A percentile compares a stretch with the other conserved stretches of the same genome.
Conservation (phyloP, 2,888 invertebrate genomes). For the Nysson spinosus region DNA sequence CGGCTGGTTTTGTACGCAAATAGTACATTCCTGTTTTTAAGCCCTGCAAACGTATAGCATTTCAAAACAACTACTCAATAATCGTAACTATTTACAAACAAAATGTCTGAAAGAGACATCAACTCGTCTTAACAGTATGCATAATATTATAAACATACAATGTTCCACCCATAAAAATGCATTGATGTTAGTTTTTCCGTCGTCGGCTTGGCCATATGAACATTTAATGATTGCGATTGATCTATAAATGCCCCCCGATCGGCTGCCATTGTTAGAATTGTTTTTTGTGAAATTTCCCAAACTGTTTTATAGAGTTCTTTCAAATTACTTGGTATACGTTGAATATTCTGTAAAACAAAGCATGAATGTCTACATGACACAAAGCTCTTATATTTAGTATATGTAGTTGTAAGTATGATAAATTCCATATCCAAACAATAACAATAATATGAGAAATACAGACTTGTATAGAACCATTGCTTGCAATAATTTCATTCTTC, state of each 20-base stretch:
- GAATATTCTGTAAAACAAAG: conserved; percentile 82
- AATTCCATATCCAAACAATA: too few relatives aligned
- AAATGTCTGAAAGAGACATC: too few relatives aligned
- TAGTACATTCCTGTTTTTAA: conserved; percentile 99
- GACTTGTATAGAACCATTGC: conserved; percentile 93
- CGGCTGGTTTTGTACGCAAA: conserved; percentile 96
- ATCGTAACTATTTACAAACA: too few relatives aligned
- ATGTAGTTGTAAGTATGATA: too few relatives aligned
- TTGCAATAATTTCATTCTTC: conserved; percentile 95
- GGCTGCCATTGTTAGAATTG: conserved; percentile 96
- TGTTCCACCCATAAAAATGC: conserved; percentile 98
- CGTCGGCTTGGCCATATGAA: conserved; percentile 96
- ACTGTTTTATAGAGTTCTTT: conserved; percentile 96
- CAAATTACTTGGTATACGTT: conserved; percentile 89
- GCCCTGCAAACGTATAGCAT: conserved; percentile 84
- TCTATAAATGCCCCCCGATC: conserved; percentile 99
- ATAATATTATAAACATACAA: conserved; percentile 76
- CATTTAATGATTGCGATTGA: conserved; percentile 98
- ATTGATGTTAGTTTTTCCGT: conserved; percentile 97
- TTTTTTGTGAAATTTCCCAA: conserved; percentile 97
- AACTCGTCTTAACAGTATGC: not conserved
- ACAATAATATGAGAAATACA: not conserved
- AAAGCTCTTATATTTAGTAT: not conserved
- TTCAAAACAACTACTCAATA: too few relatives aligned
- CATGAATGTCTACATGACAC: conserved; percentile 5